Evolutionary conservation across 2,113 vertebrate species (phyloP).

Genomic region (Calyptommatus sinebrachiatus): DNA sequence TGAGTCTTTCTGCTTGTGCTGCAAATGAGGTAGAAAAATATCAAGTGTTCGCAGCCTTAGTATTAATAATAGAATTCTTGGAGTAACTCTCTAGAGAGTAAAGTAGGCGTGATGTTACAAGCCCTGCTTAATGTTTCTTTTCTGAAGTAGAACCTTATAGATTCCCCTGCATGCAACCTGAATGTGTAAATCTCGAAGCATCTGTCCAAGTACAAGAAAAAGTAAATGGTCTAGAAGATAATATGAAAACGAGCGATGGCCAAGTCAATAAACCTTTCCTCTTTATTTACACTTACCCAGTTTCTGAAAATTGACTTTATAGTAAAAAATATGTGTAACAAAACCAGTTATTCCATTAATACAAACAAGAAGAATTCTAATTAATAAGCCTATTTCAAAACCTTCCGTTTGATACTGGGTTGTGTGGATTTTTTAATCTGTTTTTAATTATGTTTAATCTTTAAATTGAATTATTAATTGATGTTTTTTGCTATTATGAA

Average conservation of each 20-base stretch:
- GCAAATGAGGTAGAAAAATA: too few species aligned
- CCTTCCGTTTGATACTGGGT: too few species aligned
- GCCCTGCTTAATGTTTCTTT: slow-evolving; percentile 9
- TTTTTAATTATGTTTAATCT: too few species aligned
- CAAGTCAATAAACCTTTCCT: slow-evolving; percentile 2
- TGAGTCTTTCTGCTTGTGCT: too few species aligned
- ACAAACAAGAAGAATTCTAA: too few species aligned
- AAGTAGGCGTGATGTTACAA: slow-evolving; percentile 17
- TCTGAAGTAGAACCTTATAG: slow-evolving; percentile 18
- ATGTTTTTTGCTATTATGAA: too few species aligned
- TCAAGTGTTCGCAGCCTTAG: not conserved
- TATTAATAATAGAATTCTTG: slow-evolving; percentile 14
- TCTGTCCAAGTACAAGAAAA: slow-evolving; percentile 22
- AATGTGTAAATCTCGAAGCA: not conserved
- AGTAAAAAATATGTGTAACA: too few species aligned
- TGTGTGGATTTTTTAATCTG: too few species aligned
- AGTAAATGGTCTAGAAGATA: not conserved
- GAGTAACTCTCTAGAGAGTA: slow-evolving; percentile 9
- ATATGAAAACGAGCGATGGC: slow-evolving; percentile 9
- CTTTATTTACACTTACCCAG: not conserved
- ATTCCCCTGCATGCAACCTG: slow-evolving; percentile 4
- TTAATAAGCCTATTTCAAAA: too few species aligned
- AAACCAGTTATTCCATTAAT: too few species aligned
- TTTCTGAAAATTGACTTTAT: too few species aligned
- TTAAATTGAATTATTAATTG: too few species aligned